Evolutionary conservation across 2,888 invertebrate species (phyloP), one percentile per base, ranked within the genome.

Genomic region (Eupithecia dodoneata): DNA sequence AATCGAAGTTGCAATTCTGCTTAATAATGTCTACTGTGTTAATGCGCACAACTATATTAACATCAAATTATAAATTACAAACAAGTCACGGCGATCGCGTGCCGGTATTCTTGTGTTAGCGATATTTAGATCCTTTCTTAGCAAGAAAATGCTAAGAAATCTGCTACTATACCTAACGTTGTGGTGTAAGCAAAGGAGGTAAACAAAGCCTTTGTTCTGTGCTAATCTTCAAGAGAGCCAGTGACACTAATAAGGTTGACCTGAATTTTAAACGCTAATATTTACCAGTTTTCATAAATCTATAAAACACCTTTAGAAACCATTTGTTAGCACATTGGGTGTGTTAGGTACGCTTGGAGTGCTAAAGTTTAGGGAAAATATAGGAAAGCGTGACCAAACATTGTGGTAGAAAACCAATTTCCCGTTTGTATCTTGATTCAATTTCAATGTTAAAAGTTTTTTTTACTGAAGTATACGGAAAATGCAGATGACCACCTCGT

Each of bases 21-120:
- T 49, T 18, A 4, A 30, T 45, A n/a, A 47, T 70, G 0, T 47
- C 10, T 70, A 18, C 70, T 70, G 47, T 70, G 70, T 70, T 49
- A 70, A 70, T 70, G 79, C 81, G 75, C 79, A 76, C 65, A 73
- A 76, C 74, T 82, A 87, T 82, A 87, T 89, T 86, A 86, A 79
- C 86, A 86, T 87, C 80, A 84, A 78, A 88, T 88, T 87, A 86
- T 73, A 84, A 84, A 82, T 83, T 82, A 84, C 79, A 80, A 86
- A 84, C 82, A 75, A 79, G 72, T 79, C 79, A 75, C 80, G 76
- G 75, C 78, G 75, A 72, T 79, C 78, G 83, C 83, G 81, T 83
- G 83, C 76, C 80, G 75, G 73, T 81, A 77, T 83, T 83, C 80
- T 79, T 81, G 70, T 75, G 79, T 59, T 77, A 80, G 74, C 73